Evolutionary conservation across 2,113 vertebrate species (phyloP).

Genomic region (Noctilio leporinus): DNA sequence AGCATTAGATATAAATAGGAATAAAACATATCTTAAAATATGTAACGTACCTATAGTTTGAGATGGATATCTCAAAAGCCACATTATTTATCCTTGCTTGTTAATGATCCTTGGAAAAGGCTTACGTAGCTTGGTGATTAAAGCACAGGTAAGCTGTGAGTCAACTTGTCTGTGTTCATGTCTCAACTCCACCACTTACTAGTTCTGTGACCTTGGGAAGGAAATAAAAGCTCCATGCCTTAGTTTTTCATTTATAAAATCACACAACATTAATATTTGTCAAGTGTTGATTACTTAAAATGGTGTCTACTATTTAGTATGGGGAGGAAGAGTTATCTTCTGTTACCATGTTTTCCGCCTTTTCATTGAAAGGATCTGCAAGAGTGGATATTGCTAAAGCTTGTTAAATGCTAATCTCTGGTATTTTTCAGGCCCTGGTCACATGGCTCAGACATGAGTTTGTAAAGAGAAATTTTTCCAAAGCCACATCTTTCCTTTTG

Average conservation of each 20-base stretch:
- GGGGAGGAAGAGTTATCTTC: not conserved
- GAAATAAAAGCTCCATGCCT: not conserved
- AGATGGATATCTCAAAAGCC: not conserved
- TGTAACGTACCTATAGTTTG: not conserved
- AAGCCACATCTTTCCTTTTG: not conserved
- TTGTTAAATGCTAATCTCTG: not conserved
- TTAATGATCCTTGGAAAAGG: not conserved
- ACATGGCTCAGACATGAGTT: not conserved
- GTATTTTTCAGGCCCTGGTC: not conserved
- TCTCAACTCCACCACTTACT: not conserved
- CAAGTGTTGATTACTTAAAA: not conserved
- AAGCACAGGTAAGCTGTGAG: not conserved
- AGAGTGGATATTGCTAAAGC: not conserved
- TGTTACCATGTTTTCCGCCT: not conserved
- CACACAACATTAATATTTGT: not conserved
- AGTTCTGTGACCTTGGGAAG: not conserved
- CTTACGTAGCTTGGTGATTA: not conserved
- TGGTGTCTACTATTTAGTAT: not conserved
- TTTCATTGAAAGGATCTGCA: not conserved
- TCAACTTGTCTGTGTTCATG: not conserved
- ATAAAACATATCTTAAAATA: not conserved
- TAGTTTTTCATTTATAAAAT: not conserved
- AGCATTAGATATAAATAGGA: not conserved
- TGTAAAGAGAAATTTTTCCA: not conserved
- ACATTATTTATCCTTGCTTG: not conserved